A percentile compares a stretch with the other conserved stretches of the same genome.
These are phyloP conservation scores for Bombus fervidus DNA, from an alignment of 1,140 invertebrate species.

Conservation along the genomic window DNA sequence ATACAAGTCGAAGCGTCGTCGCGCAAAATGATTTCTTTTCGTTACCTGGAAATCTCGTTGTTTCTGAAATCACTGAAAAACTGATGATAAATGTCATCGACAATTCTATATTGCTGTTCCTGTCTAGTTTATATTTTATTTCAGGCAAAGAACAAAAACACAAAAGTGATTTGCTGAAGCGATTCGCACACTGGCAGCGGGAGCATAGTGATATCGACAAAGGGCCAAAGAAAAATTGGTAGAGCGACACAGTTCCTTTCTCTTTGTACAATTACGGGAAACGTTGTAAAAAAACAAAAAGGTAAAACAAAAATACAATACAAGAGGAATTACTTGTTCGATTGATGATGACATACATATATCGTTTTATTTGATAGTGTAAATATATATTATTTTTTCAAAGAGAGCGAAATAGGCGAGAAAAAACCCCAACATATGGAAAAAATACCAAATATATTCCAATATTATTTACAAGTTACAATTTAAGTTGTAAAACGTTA, in stretches of 20 bases:
- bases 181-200: not conserved
- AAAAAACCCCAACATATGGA: no score
- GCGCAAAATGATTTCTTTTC: not conserved
- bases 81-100: not conserved
- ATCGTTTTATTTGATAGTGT: not conserved
- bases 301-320: not conserved
- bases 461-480: not conserved
- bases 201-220: no score
- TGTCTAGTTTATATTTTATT: not conserved
- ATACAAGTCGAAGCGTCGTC: not conserved
- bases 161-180: no score
- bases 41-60: not conserved
- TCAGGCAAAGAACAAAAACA: no score
- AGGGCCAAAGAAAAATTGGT: not conserved
- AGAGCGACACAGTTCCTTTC: not conserved
- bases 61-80: not conserved
- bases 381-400: not conserved
- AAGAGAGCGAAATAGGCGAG: not conserved
- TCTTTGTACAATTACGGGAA: no score
- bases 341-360: no score
- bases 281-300: not conserved
- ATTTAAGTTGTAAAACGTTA: not conserved
- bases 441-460: not conserved
- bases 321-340: not conserved
- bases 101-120: not conserved